phyloP scores from a whole-genome alignment of 2,888 invertebrate genomes.

The Latheticus oryzae region DNA sequence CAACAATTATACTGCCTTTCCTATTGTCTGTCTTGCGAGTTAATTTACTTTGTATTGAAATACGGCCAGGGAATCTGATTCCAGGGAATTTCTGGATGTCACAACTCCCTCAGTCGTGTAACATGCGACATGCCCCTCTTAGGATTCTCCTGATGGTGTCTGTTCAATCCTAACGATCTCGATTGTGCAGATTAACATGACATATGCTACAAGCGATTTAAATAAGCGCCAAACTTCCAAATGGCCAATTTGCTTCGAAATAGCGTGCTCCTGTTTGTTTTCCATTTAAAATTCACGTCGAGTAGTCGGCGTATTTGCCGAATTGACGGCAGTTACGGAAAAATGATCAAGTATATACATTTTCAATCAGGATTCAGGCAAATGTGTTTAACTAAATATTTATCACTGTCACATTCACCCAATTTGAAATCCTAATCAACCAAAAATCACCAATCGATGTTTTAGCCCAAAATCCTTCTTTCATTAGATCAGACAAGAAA shows the following conservation, averaged over 20 bases:
- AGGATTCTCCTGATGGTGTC: constrained; percentile 33
- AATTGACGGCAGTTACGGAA: constrained; percentile 34
- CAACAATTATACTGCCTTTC: constrained; percentile 50
- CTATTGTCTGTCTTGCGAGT: constrained; percentile 52
- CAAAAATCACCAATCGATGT: constrained; percentile 18
- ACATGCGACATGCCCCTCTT: constrained; percentile 40
- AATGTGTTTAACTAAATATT: constrained; percentile 34
- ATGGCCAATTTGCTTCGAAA: constrained; percentile 38
- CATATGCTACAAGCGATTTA: constrained; percentile 38
- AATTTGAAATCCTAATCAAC: constrained; percentile 18
- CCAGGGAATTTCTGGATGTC: constrained; percentile 47
- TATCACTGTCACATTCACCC: constrained; percentile 25
- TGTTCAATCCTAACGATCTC: constrained; percentile 31
- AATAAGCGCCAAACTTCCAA: constrained; percentile 35
- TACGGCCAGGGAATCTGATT: constrained; percentile 52
- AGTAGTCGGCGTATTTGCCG: constrained; percentile 40
- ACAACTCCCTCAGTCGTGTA: constrained; percentile 45
- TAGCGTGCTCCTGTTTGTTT: constrained; percentile 37
- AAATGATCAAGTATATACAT: constrained; percentile 40
- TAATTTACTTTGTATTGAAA: constrained; percentile 56
- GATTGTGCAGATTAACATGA: constrained; percentile 41
- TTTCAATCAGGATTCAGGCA: constrained; percentile 27
- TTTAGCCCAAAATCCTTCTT: constrained; percentile 14
- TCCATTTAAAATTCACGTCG: constrained; percentile 42
- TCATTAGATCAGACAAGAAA: constrained; percentile 27